phyloP scores from a whole-genome alignment of 2,888 invertebrate genomes.

The Tricholauxania praeusta region DNA sequence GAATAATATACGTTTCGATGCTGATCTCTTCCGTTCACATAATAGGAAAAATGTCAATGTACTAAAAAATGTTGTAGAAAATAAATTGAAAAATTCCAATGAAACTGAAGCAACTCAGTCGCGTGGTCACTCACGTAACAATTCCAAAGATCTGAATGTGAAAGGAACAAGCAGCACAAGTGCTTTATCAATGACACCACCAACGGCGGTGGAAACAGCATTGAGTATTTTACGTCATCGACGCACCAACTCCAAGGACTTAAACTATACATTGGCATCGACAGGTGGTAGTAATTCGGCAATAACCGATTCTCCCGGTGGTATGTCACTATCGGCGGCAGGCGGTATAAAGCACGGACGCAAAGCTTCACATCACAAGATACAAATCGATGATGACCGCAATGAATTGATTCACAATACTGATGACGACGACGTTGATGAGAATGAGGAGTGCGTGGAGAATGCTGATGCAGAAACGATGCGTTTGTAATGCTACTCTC shows the following conservation, averaged over 20 bases:
- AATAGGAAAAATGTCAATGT: conserved; percentile 63
- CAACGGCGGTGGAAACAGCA: conserved; percentile 48
- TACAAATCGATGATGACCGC: conserved; percentile 66
- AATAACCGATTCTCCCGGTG: not conserved
- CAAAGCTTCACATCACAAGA: conserved; percentile 65
- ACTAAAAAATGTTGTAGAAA: conserved; percentile 63
- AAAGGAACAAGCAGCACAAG: conserved; percentile 44
- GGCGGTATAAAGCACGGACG: conserved; percentile 50
- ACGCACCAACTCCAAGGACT: conserved; percentile 73
- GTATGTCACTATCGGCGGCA: conserved; percentile 32
- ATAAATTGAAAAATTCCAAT: conserved; percentile 64
- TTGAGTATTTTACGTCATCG: conserved; percentile 71
- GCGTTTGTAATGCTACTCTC: conserved; percentile 34
- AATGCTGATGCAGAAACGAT: conserved; percentile 42
- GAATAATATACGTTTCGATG: conserved; percentile 67
- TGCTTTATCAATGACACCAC: conserved; percentile 38
- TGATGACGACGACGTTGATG: conserved; percentile 53
- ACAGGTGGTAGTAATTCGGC: not conserved
- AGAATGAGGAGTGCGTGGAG: conserved; percentile 26
- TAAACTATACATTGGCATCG: conserved; percentile 53
- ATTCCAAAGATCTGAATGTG: conserved; percentile 68
- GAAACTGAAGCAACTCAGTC: conserved; percentile 56
- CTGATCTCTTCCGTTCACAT: conserved; percentile 63
- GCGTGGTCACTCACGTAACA: conserved; percentile 70
- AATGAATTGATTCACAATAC: conserved; percentile 58